Evolutionary conservation across 2,888 invertebrate species (phyloP), one percentile per base, ranked within the genome.

Genomic region (Ephialtes manifestator): DNA sequence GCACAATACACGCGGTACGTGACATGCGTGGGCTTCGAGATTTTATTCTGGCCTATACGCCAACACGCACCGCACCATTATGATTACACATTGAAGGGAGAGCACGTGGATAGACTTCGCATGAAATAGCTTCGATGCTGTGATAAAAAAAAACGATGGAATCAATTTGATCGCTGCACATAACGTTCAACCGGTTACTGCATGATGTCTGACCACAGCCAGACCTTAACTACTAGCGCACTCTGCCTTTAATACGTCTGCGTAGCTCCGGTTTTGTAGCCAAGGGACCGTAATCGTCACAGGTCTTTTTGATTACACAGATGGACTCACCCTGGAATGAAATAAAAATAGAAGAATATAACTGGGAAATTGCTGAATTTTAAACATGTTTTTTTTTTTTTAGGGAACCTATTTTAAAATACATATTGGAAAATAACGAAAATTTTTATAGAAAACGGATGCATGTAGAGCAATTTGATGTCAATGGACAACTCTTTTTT

Each of bases 1-100:
- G 55, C 55, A 46, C 74, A 68, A 68, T 75, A 58, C 58, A 74
- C 43, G 68, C 11, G 11, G 20, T 81, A 75, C 74, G 68, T 81
- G 74, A 74, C 58, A 20, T 46, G 74, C 35, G 80, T 80, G 65
- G 65, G 53, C 31, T 79, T 55, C 55, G 46, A 43, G 55, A 72
- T 72, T 80, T 72, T 43, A 55, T 28, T 46, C 15, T 28, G 31
- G 20, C 20, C 10, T 58, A 28, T 68, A 60, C 35, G 58, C 24
- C 51, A 81, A 60, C 63, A 76, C 75, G 81, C 67, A 46, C 43
- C 46, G 35, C n/a, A 15, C 43, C 18, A 46, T 28, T 75, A 53
- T 60, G 63, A 81, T 76, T 63, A 70, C 53, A 39, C 68, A 43
- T 39, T 70, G 35, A 55, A 28, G 39, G 48, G 51, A 51, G 58